Conservation (phyloP, 2,888 invertebrate genomes). For the Mycalesis mineus region DNA sequence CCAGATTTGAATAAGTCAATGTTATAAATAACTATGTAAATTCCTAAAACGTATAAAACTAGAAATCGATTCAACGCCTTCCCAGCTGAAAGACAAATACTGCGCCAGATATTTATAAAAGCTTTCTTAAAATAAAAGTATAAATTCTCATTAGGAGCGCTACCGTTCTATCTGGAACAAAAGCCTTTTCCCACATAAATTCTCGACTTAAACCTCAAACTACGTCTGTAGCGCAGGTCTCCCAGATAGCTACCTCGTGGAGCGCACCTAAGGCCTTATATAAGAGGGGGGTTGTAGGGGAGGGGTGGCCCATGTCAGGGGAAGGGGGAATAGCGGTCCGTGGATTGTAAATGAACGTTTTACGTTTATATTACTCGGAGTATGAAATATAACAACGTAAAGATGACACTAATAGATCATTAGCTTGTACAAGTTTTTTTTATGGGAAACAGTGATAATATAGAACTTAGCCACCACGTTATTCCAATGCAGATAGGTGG, state of each 20-base stretch:
- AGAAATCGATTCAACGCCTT: too few relatives aligned
- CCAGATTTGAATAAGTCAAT: too few relatives aligned
- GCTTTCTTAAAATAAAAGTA: conserved; percentile 5
- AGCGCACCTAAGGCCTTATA: conserved; percentile 57
- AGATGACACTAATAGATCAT: too few relatives aligned
- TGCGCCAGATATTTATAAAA: background rate
- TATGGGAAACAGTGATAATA: too few relatives aligned
- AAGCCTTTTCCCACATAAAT: conserved; percentile 19
- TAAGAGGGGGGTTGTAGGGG: conserved; percentile 37
- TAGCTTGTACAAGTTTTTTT: too few relatives aligned
- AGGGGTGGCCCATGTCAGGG: conserved; percentile 35
- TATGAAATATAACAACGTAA: too few relatives aligned
- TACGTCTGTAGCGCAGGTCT: conserved; percentile 20
- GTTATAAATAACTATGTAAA: too few relatives aligned
- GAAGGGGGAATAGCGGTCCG: conserved; percentile 58
- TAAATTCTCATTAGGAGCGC: conserved; percentile 4
- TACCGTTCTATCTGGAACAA: conserved; percentile 5
- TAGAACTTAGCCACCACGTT: too few relatives aligned
- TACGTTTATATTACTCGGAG: conserved; percentile 18
- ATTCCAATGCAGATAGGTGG: too few relatives aligned
- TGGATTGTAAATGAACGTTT: conserved; percentile 34
- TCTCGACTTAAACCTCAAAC: conserved; percentile 13
- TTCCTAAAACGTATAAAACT: too few relatives aligned
- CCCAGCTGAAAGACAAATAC: too few relatives aligned
- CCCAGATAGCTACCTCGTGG: conserved; percentile 31